phyloP scores from a whole-genome alignment of 2,113 vertebrate genomes.

The Crocuta crocuta region DNA sequence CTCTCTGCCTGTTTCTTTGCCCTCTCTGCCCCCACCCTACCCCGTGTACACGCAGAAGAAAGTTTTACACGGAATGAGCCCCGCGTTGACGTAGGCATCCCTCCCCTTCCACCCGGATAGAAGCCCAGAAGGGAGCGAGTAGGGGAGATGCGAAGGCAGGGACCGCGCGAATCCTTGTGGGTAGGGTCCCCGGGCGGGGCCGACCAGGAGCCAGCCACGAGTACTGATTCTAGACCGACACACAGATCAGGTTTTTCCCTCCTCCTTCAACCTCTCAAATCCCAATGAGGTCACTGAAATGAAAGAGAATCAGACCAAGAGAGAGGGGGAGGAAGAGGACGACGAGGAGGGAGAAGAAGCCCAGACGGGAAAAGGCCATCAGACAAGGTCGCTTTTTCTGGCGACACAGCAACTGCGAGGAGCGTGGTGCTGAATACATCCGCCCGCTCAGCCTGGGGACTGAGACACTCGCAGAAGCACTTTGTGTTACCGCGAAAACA shows the following conservation, averaged over 20 bases:
- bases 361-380: conserved; percentile 80
- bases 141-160: background rate
- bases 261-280: conserved; percentile 66
- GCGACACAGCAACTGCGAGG: conserved; percentile 69
- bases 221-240: conserved; percentile 69
- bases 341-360: conserved; percentile 40
- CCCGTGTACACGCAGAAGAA: background rate
- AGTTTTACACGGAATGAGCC: conserved; percentile 63
- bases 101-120: background rate
- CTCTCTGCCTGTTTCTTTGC: background rate
- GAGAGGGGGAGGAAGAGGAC: conserved; percentile 51
- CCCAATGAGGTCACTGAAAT: conserved; percentile 86
- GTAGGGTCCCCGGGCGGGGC: conserved; percentile 68
- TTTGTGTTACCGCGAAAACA: conserved; percentile 68
- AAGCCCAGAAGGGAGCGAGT: conserved; percentile 41
- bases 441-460: conserved; percentile 46
- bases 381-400: conserved; percentile 84
- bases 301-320: conserved; percentile 76
- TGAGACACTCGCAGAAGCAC: conserved; percentile 23
- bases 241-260: conserved; percentile 74
- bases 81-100: conserved; percentile 39
- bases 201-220: conserved; percentile 24
- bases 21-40: background rate
- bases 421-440: conserved; percentile 78
- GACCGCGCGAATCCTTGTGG: background rate